Evolutionary conservation across 92 coral and sea anemone species (phyloP).

Genomic region (Epizoanthus fatuus): DNA sequence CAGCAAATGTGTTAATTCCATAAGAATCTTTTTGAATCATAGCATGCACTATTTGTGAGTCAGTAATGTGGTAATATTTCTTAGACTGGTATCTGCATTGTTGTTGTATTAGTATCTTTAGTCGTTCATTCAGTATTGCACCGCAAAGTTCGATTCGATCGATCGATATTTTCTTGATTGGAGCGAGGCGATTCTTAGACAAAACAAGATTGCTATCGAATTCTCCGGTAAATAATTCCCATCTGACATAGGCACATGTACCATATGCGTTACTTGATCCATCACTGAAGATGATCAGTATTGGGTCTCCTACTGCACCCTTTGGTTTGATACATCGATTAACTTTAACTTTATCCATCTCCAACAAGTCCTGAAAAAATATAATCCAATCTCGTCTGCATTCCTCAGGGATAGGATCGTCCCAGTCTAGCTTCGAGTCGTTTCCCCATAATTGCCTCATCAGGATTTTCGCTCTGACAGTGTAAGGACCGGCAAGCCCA

Average conservation of each 20-base stretch:
- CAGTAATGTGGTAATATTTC: slow-evolving; percentile 29
- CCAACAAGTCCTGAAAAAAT: slow-evolving; percentile 29
- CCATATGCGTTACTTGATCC: slow-evolving; percentile 40
- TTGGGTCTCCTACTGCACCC: slow-evolving; percentile 25
- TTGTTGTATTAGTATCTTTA: slow-evolving; percentile 35
- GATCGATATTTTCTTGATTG: no score
- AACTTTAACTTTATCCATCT: slow-evolving; percentile 10
- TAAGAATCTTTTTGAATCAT: no score
- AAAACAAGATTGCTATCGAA: background rate
- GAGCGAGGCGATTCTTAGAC: slow-evolving; percentile 5
- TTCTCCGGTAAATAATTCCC: background rate
- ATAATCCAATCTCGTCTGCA: slow-evolving; percentile 24
- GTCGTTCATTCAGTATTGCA: background rate
- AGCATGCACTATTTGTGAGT: slow-evolving; percentile 19
- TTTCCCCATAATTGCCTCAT: slow-evolving; percentile 64
- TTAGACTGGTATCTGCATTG: slow-evolving; percentile 30
- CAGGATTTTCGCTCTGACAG: slow-evolving; percentile 69
- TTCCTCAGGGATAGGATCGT: slow-evolving; percentile 61
- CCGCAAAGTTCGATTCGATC: no score
- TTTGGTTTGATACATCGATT: slow-evolving; percentile 42
- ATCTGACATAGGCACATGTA: slow-evolving; percentile 45
- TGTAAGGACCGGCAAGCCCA: slow-evolving; percentile 69
- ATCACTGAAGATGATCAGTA: slow-evolving; percentile 39
- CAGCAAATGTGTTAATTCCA: no score
- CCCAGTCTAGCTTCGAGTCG: slow-evolving; percentile 58